Percentiles rank a stretch among this genome's conserved stretches.
Conservation (phyloP, 1,140 invertebrate species). For the Drosophila nigrodunni region DNA sequence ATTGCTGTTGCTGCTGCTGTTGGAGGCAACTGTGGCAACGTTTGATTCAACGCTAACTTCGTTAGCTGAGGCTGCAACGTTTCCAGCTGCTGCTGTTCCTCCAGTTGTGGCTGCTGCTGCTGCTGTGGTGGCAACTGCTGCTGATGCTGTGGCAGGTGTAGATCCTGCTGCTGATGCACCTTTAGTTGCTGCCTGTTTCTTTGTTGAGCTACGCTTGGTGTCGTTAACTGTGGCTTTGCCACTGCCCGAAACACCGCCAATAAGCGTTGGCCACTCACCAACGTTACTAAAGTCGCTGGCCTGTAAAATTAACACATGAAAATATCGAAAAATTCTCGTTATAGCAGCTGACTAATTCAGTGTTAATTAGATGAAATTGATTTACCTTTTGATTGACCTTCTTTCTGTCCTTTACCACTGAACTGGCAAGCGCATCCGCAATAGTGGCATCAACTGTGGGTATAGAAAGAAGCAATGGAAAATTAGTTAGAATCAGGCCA, state of each 20-base stretch:
- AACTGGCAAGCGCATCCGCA: conserved; percentile 85
- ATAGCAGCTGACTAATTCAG: not conserved
- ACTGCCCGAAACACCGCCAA: conserved; percentile 73
- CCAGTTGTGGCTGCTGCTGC: conserved; percentile 13
- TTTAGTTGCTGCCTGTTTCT: conserved; percentile 61
- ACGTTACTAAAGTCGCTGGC: conserved; percentile 90
- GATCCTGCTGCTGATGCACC: conserved; percentile 39
- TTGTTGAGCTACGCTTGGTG: conserved; percentile 73
- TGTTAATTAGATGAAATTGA: not conserved
- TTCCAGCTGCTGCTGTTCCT: conserved; percentile 11
- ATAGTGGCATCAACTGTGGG: conserved; percentile 60
- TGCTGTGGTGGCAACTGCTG: conserved; percentile 17
- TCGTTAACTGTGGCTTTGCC: conserved; percentile 82
- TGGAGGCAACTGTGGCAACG: conserved; percentile 17
- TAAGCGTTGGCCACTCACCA: conserved; percentile 91
- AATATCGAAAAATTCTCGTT: not conserved
- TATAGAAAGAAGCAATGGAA: conserved; percentile 16
- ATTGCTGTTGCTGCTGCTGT: conserved; percentile 34
- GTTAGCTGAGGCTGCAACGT: conserved; percentile 21
- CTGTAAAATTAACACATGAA: conserved; percentile 83
- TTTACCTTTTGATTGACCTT: conserved; percentile 88
- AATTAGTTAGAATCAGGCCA: conserved; percentile 45
- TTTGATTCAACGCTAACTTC: conserved; percentile 21
- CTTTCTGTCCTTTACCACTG: conserved; percentile 87
- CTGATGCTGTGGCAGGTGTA: conserved; percentile 20